Evolutionary conservation across 2,797 vertebrate genomes (phyloP), one percentile per base, ranked within the genome.

Genomic region (Botia almorhae): DNA sequence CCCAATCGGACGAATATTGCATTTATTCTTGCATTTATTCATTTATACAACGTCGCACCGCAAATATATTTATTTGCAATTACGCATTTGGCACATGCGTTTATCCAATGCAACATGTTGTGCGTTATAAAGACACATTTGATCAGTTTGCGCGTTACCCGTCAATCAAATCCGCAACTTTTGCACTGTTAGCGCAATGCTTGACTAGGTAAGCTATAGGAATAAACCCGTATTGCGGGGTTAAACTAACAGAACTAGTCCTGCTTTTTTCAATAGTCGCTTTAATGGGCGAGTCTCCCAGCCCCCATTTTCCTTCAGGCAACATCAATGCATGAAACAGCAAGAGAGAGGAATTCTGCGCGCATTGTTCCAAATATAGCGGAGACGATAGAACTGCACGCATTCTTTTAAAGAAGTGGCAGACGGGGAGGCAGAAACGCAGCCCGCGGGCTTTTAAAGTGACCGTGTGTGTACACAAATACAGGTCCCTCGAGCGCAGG

Each of bases 271-370:
- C 82, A 83, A 77, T 82, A 86, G 60, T 53, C 76, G 78, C 65
- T 72, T 86, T 89, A 89, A 82, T 83, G 87, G 81, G 82, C 87
- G 87, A 86, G 79, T 70, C 0, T 69, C 79, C 78, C 86, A 63
- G 78, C 68, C 74, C 81, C 82, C 76, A 33, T 81, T 77, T 80
- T 83, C 74, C 81, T 68, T 75, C 21, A 70, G 85, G 84, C 43
- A 48, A 85, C 81, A 82, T 75, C 72, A 81, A 83, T 82, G 48
- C 78, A 81, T 64, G 70, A 80, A 82, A 84, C 80, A 81, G 83
- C 83, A 78, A 68, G 60, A 64, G 50, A 69, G 83, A 82, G 71
- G 36, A 72, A 80, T 77, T 72, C 81, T 63, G 39, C 73, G 70
- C 39, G 53, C 61, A 61, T 87, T 83, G 76, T 84, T 84, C 83